Conservation (phyloP, 2,888 invertebrate species). For the Julus scanicus region DNA sequence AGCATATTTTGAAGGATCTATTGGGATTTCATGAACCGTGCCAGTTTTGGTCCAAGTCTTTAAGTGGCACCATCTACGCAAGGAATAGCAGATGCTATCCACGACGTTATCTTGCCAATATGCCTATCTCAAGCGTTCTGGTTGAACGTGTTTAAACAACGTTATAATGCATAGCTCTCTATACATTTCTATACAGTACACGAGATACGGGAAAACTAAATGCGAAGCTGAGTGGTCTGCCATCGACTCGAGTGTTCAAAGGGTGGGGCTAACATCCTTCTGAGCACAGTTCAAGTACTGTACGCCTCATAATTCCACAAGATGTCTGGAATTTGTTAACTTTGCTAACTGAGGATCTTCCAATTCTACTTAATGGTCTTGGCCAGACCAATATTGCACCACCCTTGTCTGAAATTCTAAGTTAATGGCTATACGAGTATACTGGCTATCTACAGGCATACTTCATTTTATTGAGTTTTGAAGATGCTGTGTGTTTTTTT, state of each 20-base stretch:
- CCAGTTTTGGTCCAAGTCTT: slow-evolving; percentile 28
- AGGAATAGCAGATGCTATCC: not conserved
- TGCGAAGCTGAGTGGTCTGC: not conserved
- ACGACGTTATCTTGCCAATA: slow-evolving; percentile 7
- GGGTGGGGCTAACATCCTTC: slow-evolving; percentile 17
- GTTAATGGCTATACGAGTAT: too few relatives aligned
- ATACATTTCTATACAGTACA: not conserved
- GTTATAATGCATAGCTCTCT: not conserved
- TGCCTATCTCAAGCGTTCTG: slow-evolving; percentile 4
- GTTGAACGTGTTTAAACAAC: slow-evolving; percentile 19
- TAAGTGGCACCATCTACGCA: slow-evolving; percentile 22
- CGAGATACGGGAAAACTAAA: not conserved
- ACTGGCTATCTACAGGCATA: too few relatives aligned
- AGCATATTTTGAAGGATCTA: slow-evolving; percentile 36
- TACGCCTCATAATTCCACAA: not conserved
- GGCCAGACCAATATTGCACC: not conserved
- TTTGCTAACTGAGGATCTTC: not conserved
- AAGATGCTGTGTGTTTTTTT: too few relatives aligned
- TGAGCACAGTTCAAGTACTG: not conserved
- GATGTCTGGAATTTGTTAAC: not conserved
- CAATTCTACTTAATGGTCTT: not conserved
- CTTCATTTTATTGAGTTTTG: too few relatives aligned
- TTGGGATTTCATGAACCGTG: slow-evolving; percentile 42
- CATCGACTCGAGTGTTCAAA: slow-evolving; percentile 30
- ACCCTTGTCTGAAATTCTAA: too few relatives aligned